These are phyloP conservation scores for Myopa tessellatipennis DNA, from an alignment of 2,888 invertebrate genomes.

Conservation along the genomic window DNA sequence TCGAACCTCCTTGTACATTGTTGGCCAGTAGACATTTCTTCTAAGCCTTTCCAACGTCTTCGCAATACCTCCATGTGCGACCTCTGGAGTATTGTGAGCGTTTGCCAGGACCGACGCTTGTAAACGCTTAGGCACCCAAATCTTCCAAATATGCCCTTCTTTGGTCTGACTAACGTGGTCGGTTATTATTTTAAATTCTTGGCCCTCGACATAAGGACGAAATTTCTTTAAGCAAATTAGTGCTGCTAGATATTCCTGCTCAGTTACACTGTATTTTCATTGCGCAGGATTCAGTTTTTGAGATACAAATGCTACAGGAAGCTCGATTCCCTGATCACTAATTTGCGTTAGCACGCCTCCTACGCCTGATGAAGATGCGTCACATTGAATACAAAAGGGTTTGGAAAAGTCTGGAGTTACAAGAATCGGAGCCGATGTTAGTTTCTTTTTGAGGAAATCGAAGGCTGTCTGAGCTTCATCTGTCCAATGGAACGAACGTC, in stretches of 20 bases:
- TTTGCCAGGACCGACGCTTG: neutral
- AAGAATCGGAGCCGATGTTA: slow-evolving; percentile 15
- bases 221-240: slow-evolving; percentile 40
- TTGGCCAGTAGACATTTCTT: slow-evolving; percentile 34
- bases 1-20: slow-evolving; percentile 8
- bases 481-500: slow-evolving; percentile 34
- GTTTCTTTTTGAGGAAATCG: slow-evolving; percentile 32
- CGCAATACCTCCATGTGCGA: slow-evolving; percentile 9
- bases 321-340: slow-evolving; percentile 28
- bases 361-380: slow-evolving; percentile 39
- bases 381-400: slow-evolving; percentile 43
- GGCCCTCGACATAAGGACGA: slow-evolving; percentile 34
- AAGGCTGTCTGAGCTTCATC: slow-evolving; percentile 33
- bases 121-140: slow-evolving; percentile 20
- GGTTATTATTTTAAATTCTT: slow-evolving; percentile 50
- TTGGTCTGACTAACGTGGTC: slow-evolving; percentile 40
- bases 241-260: slow-evolving; percentile 46
- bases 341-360: slow-evolving; percentile 40
- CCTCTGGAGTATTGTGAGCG: neutral
- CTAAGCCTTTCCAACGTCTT: slow-evolving; percentile 20
- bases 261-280: slow-evolving; percentile 39
- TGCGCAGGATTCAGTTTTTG: slow-evolving; percentile 36
- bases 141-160: slow-evolving; percentile 9
- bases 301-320: slow-evolving; percentile 40
- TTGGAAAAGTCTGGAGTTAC: slow-evolving; percentile 40